Evolutionary conservation across 2,888 invertebrate species (phyloP), one percentile per base, ranked within the genome.

Genomic region (Phengaris arion): DNA sequence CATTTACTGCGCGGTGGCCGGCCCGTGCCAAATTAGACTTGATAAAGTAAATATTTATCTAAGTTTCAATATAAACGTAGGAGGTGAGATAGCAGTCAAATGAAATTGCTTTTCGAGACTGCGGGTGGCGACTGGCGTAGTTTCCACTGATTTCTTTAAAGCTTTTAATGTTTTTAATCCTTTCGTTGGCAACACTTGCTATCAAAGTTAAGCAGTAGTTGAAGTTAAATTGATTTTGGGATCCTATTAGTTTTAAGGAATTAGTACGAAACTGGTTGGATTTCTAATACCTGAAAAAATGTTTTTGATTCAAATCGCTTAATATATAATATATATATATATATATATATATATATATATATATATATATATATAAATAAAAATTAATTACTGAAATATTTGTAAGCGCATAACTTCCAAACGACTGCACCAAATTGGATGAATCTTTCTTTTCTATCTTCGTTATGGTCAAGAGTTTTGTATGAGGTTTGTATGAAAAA

Each of bases 1-100:
- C 83, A 80, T 81, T 79, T 83, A 79, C 83, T 82, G 82, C 82
- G 84, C 85, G 85, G 86, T 85, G 87, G 87, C 87, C 86, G 88
- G 86, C 82, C 83, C 87, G 91, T 89, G 92, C 92, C 91, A 93
- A 93, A 92, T 92, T 92, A 93, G 91, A 91, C 89, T 87, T 88
- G 89, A 88, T 91, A 92, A 91, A 89, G 85, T 87, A 92, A 93
- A 93, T 93, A 93, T 93, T 93, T 93, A 92, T 89, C 85, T 88
- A 91, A 91, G 90, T 91, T 92, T 91, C 92, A 92, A 92, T 92
- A 91, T 90, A 92, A 92, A 92, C 91, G 91, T 90, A 89, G 89
- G 89, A 90, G 91, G 91, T 90, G 90, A 89, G 88, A 90, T 91
- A 89, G 87, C 91, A 89, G 90, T 92, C 91, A 91, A 91, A 90